Percentiles rank a stretch among this genome's conserved stretches.
phyloP scores from a whole-genome alignment of 2,113 vertebrate species.

The Eolophus roseicapilla region DNA sequence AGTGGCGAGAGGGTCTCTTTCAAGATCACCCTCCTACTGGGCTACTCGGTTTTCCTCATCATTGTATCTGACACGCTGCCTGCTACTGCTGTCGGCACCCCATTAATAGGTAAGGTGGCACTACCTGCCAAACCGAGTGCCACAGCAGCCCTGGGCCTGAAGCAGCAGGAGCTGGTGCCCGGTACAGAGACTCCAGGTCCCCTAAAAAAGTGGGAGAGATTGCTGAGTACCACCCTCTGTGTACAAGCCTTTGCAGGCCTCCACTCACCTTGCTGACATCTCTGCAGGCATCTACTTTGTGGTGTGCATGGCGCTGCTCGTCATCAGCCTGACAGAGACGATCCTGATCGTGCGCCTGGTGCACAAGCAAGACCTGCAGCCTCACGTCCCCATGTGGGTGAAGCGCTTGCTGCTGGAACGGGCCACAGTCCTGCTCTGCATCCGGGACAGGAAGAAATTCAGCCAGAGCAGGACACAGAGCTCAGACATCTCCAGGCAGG shows the following conservation, averaged over 20 bases:
- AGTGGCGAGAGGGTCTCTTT: constrained; percentile 97
- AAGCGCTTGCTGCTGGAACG: constrained; percentile 83
- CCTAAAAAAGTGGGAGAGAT: neutral
- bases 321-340: constrained; percentile 93
- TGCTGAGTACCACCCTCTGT: accelerated
- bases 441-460: constrained; percentile 75
- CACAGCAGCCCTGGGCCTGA: accelerated
- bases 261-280: neutral
- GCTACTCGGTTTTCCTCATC: constrained; percentile 98
- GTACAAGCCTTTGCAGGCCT: neutral
- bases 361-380: constrained; percentile 93
- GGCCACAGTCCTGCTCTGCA: constrained; percentile 82
- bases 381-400: constrained; percentile 87
- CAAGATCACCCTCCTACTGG: constrained; percentile 95
- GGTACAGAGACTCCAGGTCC: neutral
- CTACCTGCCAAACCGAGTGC: accelerated
- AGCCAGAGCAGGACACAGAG: constrained; percentile 61
- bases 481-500: neutral
- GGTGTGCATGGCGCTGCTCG: constrained; percentile 96
- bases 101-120: constrained; percentile 82
- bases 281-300: constrained; percentile 90
- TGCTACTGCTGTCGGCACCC: constrained; percentile 91
- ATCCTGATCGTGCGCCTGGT: constrained; percentile 93
- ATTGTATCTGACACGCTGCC: constrained; percentile 94
- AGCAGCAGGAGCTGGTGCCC: neutral